phyloP scores from a whole-genome alignment of 2,797 vertebrate genomes.

The Tragelaphus eurycerus region DNA sequence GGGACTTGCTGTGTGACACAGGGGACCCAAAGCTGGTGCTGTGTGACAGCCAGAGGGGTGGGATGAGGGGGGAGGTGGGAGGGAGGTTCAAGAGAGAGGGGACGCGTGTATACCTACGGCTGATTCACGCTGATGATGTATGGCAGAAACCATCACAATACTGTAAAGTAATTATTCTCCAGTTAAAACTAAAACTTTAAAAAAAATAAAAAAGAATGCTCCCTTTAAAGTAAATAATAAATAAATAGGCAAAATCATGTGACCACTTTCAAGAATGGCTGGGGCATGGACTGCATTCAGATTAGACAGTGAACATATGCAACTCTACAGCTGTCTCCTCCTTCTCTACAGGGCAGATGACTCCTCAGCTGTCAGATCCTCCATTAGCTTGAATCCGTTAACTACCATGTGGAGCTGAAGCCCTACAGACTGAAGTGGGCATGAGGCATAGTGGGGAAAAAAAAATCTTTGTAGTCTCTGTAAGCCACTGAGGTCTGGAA shows the following conservation, averaged over 20 bases:
- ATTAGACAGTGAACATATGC: not conserved
- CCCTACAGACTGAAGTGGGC: accelerated
- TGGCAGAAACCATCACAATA: too few relatives aligned
- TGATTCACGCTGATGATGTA: too few relatives aligned
- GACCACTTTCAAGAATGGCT: not conserved
- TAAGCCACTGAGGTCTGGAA: not conserved
- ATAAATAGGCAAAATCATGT: not conserved
- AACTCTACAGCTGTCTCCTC: not conserved
- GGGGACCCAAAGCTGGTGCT: too few relatives aligned
- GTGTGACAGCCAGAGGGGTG: too few relatives aligned
- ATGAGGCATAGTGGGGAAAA: not conserved
- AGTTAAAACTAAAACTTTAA: too few relatives aligned
- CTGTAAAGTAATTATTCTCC: too few relatives aligned
- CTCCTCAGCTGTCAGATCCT: not conserved
- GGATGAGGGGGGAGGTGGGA: too few relatives aligned
- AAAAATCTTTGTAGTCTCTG: not conserved
- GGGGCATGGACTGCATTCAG: not conserved
- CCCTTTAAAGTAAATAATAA: too few relatives aligned
- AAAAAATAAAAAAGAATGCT: too few relatives aligned
- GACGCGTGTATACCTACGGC: too few relatives aligned
- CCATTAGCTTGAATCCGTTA: not conserved
- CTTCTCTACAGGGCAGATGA: accelerated
- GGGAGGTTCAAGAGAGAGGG: too few relatives aligned
- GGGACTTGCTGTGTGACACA: too few relatives aligned
- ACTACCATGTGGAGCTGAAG: not conserved